Percentiles rank a stretch among this genome's conserved stretches.
phyloP scores from a whole-genome alignment of 37 sponge, comb jelly and placozoan species.

The Tethya wilhelma region DNA sequence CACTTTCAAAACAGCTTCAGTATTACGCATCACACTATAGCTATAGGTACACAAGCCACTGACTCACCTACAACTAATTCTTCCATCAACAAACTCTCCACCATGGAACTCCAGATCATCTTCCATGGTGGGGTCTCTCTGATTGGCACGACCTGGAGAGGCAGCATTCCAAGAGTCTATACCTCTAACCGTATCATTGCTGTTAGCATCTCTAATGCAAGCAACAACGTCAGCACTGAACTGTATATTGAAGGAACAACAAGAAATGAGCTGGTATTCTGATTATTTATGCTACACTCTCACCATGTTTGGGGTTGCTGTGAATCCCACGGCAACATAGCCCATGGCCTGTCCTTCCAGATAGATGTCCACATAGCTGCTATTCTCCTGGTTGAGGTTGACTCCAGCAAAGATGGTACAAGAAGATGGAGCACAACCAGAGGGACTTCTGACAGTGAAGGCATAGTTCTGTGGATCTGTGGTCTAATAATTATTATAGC shows the following conservation, averaged over 20 bases:
- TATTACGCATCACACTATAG: no score
- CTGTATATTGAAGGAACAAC: no score
- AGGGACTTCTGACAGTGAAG: constrained; percentile 1
- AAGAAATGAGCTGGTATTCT: not conserved
- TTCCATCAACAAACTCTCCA: no score
- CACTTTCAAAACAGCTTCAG: no score
- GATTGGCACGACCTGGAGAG: not conserved
- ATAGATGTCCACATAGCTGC: constrained; percentile 28
- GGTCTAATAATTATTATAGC: no score
- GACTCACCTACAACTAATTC: no score
- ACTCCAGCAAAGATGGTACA: constrained; percentile 23
- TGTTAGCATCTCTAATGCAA: not conserved
- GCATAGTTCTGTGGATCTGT: not conserved
- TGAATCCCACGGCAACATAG: constrained; percentile 57
- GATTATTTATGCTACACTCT: not conserved
- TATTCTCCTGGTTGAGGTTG: not conserved
- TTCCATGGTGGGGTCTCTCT: not conserved
- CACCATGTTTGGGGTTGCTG: constrained; percentile 30
- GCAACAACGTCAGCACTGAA: no score
- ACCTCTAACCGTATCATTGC: not conserved
- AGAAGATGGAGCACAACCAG: constrained; percentile 13
- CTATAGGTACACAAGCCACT: no score
- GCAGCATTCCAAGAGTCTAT: not conserved
- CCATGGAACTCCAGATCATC: not conserved
- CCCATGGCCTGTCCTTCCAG: constrained; percentile 24